Evolutionary conservation across 2,888 invertebrate genomes (phyloP), one percentile per base, ranked within the genome.

Genomic region (Drosophila koepferae): DNA sequence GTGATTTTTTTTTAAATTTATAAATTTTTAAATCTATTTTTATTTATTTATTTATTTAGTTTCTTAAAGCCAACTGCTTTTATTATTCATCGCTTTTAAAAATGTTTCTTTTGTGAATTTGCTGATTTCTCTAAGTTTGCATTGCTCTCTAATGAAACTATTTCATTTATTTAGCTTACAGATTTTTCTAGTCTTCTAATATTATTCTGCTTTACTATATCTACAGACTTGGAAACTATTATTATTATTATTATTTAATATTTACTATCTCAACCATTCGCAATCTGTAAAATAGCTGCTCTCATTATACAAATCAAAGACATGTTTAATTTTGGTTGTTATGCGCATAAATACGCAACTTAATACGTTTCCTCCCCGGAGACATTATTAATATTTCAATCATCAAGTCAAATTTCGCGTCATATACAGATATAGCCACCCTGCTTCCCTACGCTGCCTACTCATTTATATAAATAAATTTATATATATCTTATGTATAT

Each of bases 331-430:
- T 16, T 55, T 41, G 8, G 31, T 23, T 46, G 38, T 63, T 43
- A 23, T 55, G 34, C 44, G 38, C 38, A 38, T 44, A 31, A 56
- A 46, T 49, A 56, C 46, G 38, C 18, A 64, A 55, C 56, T 53
- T 80, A 75, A 80, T 64, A 56, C 54, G 60, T 63, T 72, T 59
- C 55, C 63, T 64, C 67, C 49, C 58, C 44, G 31, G 66, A 56
- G 66, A 59, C 51, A 44, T 36, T 28, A 72, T 73, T 77, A 74
- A 67, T 88, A 72, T 66, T 73, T 70, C 77, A 69, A 80, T 89
- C 71, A 72, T 63, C 68, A 81, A 84, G 85, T 81, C 71, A 81
- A 71, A 77, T 81, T 81, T 81, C 70, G 28, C 49, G 46, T 40
- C 48, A 67, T 36, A 61, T 41, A n/a, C 34, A 70, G 36, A 36